A percentile compares a stretch with the other conserved stretches of the same genome.
Evolutionary conservation across 1,140 invertebrate genomes (phyloP).

Genomic region (Zaprionus lachaisei): DNA sequence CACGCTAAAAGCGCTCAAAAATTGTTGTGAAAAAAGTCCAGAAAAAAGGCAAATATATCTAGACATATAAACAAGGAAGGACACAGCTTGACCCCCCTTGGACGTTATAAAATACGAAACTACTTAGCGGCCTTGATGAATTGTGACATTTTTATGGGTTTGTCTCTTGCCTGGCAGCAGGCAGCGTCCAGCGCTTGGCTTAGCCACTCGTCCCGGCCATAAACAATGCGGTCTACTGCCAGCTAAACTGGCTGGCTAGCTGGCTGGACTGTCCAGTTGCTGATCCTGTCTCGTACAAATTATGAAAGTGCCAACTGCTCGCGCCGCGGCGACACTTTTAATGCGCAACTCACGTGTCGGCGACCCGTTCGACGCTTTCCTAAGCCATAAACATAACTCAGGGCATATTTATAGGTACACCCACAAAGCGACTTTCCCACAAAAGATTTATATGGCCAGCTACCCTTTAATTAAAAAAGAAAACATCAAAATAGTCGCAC

Average conservation of each 20-base stretch:
- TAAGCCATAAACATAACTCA: slow-evolving; percentile 59
- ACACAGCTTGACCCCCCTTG: not conserved
- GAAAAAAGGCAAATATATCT: not conserved
- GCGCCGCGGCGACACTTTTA: slow-evolving; percentile 34
- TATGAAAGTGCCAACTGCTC: slow-evolving; percentile 39
- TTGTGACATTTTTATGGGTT: slow-evolving; percentile 75
- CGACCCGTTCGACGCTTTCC: slow-evolving; percentile 44
- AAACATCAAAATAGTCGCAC: not conserved
- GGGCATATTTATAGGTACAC: slow-evolving; percentile 42
- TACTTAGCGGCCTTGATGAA: slow-evolving; percentile 65
- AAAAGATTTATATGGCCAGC: slow-evolving; percentile 20
- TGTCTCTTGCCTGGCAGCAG: slow-evolving; percentile 39
- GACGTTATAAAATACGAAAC: slow-evolving; percentile 59
- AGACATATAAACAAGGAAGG: slow-evolving; percentile 20
- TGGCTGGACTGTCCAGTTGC: slow-evolving; percentile 14
- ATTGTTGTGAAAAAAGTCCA: slow-evolving; percentile 31
- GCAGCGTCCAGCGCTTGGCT: slow-evolving; percentile 45
- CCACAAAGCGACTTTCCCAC: not conserved
- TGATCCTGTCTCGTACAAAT: slow-evolving; percentile 43
- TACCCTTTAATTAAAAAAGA: slow-evolving; percentile 37
- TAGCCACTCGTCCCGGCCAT: slow-evolving; percentile 49
- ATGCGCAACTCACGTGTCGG: slow-evolving; percentile 58
- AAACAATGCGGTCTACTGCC: slow-evolving; percentile 47
- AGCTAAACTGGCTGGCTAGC: slow-evolving; percentile 4
- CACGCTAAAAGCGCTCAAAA: slow-evolving; percentile 53